phyloP scores from a whole-genome alignment of 64 coral and sea anemone genomes.

The Montipora efflorescens region DNA sequence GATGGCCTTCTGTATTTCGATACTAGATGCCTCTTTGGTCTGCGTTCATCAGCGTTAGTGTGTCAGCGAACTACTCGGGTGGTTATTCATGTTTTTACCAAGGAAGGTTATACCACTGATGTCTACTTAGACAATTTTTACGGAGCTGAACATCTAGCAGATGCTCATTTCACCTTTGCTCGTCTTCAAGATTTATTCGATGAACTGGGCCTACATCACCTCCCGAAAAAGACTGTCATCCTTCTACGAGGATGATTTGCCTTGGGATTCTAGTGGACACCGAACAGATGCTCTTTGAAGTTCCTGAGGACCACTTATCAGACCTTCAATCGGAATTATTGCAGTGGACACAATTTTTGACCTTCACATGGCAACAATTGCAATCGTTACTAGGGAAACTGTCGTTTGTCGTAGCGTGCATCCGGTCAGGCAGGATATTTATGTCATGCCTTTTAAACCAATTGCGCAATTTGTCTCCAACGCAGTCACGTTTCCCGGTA shows the following conservation, averaged over 20 bases:
- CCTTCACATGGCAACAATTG: neutral
- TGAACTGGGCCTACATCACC: conserved; percentile 30
- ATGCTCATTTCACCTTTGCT: neutral
- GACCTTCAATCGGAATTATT: neutral
- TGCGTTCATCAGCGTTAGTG: conserved; percentile 12
- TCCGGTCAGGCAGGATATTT: no score
- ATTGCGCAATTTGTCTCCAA: neutral
- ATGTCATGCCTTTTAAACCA: no score
- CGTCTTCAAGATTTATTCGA: neutral
- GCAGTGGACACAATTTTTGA: neutral
- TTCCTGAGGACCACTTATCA: neutral
- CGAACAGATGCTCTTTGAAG: neutral
- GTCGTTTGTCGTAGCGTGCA: neutral
- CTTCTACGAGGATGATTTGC: neutral
- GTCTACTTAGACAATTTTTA: conserved; percentile 58
- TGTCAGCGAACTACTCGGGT: conserved; percentile 22
- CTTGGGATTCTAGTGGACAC: conserved; percentile 19
- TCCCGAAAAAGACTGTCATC: no score
- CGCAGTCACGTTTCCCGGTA: neutral
- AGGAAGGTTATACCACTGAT: conserved; percentile 13
- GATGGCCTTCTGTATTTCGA: conserved; percentile 3
- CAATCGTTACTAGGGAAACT: conserved; percentile 34
- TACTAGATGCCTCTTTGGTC: conserved; percentile 27
- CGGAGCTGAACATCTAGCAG: neutral
- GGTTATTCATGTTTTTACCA: conserved; percentile 21